Percentiles rank a stretch among this genome's conserved stretches.
Conservation (phyloP, 2,797 vertebrate species). For the Halcyon leucocephala region DNA sequence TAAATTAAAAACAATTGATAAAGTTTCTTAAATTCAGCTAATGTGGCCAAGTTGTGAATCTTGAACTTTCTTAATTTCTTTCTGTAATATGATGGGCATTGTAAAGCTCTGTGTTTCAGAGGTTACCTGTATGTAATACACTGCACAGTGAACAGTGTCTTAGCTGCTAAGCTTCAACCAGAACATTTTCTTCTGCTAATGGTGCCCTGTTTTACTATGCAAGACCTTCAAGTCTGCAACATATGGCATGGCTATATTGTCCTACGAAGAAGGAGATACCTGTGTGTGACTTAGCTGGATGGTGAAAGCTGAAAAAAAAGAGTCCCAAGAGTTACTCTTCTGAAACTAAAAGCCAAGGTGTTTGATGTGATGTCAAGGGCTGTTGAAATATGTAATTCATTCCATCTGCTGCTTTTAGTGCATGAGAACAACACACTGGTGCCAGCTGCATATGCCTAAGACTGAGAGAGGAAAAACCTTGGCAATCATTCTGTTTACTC, state of each 20-base stretch:
- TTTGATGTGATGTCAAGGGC: constrained; percentile 73
- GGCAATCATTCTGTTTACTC: constrained; percentile 22
- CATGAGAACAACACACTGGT: not conserved
- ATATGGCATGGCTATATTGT: constrained; percentile 39
- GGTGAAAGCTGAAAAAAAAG: not conserved
- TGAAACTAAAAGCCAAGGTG: constrained; percentile 70
- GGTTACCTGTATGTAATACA: not conserved
- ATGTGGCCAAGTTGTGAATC: not conserved
- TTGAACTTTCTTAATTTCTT: not conserved
- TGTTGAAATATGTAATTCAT: constrained; percentile 77
- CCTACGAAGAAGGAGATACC: constrained; percentile 54
- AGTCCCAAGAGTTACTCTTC: constrained; percentile 50
- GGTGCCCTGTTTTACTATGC: not conserved
- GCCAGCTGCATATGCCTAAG: constrained; percentile 61
- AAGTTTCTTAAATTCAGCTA: not conserved
- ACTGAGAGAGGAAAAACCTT: constrained; percentile 33
- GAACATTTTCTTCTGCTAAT: not conserved
- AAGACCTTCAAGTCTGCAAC: constrained; percentile 10
- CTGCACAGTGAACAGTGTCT: not conserved
- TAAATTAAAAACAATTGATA: not conserved
- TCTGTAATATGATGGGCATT: fast-evolving
- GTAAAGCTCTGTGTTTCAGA: not conserved
- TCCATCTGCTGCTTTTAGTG: constrained; percentile 66
- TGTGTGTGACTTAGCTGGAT: constrained; percentile 16
- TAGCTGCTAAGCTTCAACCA: not conserved